These are phyloP conservation scores for Cyprinella venusta DNA, from an alignment of 2,797 vertebrate genomes.

Conservation along the genomic window DNA sequence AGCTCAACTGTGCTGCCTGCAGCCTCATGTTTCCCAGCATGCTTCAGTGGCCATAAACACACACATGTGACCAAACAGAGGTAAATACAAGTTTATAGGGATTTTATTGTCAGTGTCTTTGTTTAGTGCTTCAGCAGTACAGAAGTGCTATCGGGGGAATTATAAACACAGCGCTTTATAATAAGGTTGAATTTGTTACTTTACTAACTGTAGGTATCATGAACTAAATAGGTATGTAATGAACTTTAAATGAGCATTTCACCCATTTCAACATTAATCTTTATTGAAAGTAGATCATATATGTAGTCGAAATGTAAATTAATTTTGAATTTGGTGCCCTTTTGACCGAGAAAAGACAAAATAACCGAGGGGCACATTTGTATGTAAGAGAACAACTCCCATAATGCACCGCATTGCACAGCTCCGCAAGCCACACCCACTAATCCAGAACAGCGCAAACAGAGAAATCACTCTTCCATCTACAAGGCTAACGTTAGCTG, in stretches of 20 bases:
- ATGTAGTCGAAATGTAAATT: too few species aligned
- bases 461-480: too few species aligned
- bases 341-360: too few species aligned
- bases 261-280: too few species aligned
- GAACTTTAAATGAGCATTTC: not conserved
- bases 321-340: too few species aligned
- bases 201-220: not conserved
- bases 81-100: constrained; percentile 6
- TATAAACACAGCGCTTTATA: not conserved
- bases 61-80: constrained; percentile 53
- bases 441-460: too few species aligned
- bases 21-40: constrained; percentile 60
- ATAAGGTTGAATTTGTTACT: not conserved
- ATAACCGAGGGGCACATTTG: too few species aligned
- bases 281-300: too few species aligned
- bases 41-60: constrained; percentile 59
- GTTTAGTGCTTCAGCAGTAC: not conserved
- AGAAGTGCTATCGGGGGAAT: not conserved
- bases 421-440: too few species aligned
- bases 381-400: too few species aligned
- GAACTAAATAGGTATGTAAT: not conserved
- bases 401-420: too few species aligned
- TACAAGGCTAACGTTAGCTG: too few species aligned
- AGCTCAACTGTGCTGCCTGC: constrained; percentile 49
- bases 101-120: not conserved